phyloP scores from a whole-genome alignment of 2,888 invertebrate genomes.

The Fragum whitleyi region DNA sequence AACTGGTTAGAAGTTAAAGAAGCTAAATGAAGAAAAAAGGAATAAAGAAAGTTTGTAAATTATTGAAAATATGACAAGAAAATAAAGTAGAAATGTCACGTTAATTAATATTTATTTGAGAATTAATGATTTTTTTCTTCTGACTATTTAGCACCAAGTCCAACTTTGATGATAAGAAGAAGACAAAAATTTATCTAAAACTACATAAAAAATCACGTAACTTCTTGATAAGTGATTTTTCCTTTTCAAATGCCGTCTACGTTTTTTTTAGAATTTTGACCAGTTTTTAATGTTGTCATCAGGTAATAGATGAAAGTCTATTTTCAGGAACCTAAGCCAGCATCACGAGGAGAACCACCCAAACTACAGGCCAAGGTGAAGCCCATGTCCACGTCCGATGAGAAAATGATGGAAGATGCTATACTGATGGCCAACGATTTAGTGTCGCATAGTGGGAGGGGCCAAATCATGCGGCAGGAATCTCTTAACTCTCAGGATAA shows the following conservation, averaged over 20 bases:
- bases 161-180: no score
- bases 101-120: no score
- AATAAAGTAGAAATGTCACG: no score
- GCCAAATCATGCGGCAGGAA: constrained; percentile 63
- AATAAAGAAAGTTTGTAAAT: no score
- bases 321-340: constrained; percentile 43
- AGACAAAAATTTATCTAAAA: no score
- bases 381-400: constrained; percentile 96
- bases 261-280: background rate
- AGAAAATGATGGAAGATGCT: constrained; percentile 95
- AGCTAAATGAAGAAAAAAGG: no score
- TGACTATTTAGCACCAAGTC: no score
- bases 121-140: no score
- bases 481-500: constrained; percentile 62
- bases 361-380: constrained; percentile 88
- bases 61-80: no score
- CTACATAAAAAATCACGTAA: no score
- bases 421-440: constrained; percentile 97
- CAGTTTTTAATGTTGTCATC: background rate
- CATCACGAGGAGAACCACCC: constrained; percentile 26
- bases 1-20: no score
- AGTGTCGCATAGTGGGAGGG: constrained; percentile 85
- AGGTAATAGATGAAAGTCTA: background rate
- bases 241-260: constrained; percentile 1
- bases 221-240: no score